These are phyloP conservation scores for Felis chaus DNA, from an alignment of 2,113 vertebrate genomes.

Conservation along the genomic window DNA sequence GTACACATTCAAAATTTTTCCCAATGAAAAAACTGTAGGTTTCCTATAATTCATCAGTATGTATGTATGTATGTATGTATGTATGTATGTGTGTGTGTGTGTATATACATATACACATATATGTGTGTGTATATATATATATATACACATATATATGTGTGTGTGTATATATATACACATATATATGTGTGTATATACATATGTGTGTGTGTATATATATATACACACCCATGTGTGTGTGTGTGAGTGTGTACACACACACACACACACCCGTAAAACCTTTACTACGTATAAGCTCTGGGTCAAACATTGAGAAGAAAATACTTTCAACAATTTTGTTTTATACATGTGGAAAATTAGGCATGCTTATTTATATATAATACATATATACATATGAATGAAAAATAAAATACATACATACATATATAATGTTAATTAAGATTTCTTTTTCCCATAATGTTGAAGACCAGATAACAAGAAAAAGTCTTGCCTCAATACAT, in stretches of 20 bases:
- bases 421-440: not conserved
- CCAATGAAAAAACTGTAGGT: not conserved
- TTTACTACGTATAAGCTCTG: not conserved
- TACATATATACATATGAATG: not conserved
- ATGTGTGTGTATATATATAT: no score
- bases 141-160: no score
- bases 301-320: not conserved
- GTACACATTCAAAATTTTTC: not conserved
- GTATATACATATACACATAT: rapidly evolving
- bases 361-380: not conserved
- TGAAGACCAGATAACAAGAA: not conserved
- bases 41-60: not conserved
- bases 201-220: no score
- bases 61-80: no score
- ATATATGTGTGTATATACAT: no score
- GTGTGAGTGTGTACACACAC: no score
- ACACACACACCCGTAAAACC: not conserved
- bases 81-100: no score
- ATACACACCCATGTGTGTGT: not conserved
- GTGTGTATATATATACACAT: not conserved
- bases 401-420: not conserved
- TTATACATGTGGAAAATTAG: not conserved
- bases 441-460: not conserved
- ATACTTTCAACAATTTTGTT: not conserved
- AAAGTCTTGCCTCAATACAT: not conserved